Conservation (phyloP, 1,140 invertebrate species). For the Diorhabda elongata region DNA sequence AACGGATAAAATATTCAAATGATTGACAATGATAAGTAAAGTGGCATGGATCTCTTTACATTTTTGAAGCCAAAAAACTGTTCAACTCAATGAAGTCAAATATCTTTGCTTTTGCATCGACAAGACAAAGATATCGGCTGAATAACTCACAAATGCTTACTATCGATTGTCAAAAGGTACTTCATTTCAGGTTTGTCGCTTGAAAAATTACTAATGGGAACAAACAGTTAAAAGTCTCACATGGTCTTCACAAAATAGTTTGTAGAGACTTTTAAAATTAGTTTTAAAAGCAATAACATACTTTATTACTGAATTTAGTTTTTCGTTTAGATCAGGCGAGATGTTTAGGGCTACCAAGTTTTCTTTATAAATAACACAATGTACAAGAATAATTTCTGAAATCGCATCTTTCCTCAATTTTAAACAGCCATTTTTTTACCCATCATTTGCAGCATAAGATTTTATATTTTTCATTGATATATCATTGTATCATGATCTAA, state of each 20-base stretch:
- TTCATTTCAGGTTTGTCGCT: conserved; percentile 31
- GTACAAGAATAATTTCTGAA: conserved; percentile 30
- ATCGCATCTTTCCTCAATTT: conserved; percentile 28
- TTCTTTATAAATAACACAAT: conserved; percentile 34
- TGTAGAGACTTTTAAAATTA: conserved; percentile 31
- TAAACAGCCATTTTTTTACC: conserved; percentile 19
- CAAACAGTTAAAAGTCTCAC: conserved; percentile 32
- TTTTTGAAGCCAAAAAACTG: conserved; percentile 14
- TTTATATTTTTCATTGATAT: conserved; percentile 24
- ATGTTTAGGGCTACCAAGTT: conserved; percentile 29
- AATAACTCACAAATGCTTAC: conserved; percentile 28
- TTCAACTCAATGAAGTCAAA: conserved; percentile 19
- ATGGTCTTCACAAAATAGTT: conserved; percentile 33
- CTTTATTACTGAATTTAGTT: conserved; percentile 29
- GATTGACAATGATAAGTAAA: not conserved
- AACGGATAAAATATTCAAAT: not conserved
- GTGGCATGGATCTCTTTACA: not conserved
- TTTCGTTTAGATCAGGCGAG: conserved; percentile 33
- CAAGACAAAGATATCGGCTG: conserved; percentile 28
- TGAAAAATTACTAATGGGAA: conserved; percentile 29
- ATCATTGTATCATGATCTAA: conserved; percentile 19
- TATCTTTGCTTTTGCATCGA: conserved; percentile 23
- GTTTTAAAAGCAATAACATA: conserved; percentile 31
- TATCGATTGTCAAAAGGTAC: conserved; percentile 29
- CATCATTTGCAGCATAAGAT: conserved; percentile 24